phyloP scores from a whole-genome alignment of 2,888 invertebrate genomes.

The Phlogophora meticulosa region DNA sequence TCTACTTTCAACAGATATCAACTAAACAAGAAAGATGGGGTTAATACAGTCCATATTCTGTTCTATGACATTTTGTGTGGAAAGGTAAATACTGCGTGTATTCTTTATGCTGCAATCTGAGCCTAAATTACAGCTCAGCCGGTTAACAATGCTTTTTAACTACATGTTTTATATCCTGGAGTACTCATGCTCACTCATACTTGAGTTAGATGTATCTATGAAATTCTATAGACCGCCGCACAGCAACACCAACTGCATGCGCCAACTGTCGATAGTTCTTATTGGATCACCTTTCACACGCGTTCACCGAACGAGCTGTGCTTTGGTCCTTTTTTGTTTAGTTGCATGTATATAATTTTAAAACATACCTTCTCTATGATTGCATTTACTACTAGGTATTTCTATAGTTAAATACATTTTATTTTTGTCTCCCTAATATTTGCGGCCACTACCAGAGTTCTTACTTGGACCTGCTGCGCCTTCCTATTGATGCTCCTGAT shows the following conservation, averaged over 20 bases:
- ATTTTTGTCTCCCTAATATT: not conserved
- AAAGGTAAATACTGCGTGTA: slow-evolving; percentile 75
- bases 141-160: no score
- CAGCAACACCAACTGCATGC: not conserved
- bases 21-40: slow-evolving; percentile 74
- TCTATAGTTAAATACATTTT: not conserved
- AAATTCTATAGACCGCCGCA: not conserved
- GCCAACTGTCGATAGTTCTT: not conserved
- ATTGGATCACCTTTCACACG: not conserved
- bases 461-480: slow-evolving; percentile 86
- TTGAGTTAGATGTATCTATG: not conserved
- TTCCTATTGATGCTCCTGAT: slow-evolving; percentile 83
- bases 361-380: no score
- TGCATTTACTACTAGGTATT: no score
- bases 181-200: no score
- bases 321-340: not conserved
- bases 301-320: not conserved
- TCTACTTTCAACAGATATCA: slow-evolving; percentile 42
- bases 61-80: slow-evolving; percentile 83
- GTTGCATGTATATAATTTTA: not conserved
- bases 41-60: slow-evolving; percentile 83
- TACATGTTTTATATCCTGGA: no score
- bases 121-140: no score
- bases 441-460: slow-evolving; percentile 72
- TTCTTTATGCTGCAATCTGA: not conserved